Conservation (phyloP, 2,113 vertebrate genomes). For the Lophotis ruficrista region DNA sequence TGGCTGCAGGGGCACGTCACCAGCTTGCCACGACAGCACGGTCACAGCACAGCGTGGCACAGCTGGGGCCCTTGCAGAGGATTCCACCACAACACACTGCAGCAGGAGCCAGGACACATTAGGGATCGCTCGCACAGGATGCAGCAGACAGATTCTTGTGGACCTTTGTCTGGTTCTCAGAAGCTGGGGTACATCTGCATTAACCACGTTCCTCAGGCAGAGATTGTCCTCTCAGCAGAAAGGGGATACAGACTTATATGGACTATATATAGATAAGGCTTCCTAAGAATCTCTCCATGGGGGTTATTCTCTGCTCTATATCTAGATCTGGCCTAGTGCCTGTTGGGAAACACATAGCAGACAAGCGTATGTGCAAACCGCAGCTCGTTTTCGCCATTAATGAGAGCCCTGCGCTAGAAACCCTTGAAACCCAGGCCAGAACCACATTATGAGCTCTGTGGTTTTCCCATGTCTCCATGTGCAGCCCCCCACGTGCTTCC, state of each 20-base stretch:
- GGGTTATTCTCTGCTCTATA: constrained; percentile 3
- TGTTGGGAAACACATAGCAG: background rate
- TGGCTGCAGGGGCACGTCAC: background rate
- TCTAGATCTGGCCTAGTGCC: constrained; percentile 24
- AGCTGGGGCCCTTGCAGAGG: background rate
- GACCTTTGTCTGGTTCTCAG: background rate
- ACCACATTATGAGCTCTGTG: background rate
- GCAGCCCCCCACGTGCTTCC: background rate
- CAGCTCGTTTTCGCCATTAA: background rate
- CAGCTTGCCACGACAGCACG: background rate
- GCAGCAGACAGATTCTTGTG: rapidly evolving
- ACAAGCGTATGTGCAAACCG: background rate
- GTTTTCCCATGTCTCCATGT: background rate
- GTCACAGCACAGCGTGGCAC: background rate
- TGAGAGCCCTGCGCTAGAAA: background rate
- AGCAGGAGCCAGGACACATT: background rate
- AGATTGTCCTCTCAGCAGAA: constrained; percentile 17
- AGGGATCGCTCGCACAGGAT: background rate
- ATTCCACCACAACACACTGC: rapidly evolving
- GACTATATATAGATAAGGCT: constrained; percentile 64
- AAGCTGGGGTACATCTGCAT: background rate
- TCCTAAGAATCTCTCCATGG: constrained; percentile 46
- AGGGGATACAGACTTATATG: constrained; percentile 11
- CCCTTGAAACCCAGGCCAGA: background rate
- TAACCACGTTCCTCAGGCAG: background rate